Conservation (phyloP, 2,113 vertebrate species). For the Quiscalus mexicanus region DNA sequence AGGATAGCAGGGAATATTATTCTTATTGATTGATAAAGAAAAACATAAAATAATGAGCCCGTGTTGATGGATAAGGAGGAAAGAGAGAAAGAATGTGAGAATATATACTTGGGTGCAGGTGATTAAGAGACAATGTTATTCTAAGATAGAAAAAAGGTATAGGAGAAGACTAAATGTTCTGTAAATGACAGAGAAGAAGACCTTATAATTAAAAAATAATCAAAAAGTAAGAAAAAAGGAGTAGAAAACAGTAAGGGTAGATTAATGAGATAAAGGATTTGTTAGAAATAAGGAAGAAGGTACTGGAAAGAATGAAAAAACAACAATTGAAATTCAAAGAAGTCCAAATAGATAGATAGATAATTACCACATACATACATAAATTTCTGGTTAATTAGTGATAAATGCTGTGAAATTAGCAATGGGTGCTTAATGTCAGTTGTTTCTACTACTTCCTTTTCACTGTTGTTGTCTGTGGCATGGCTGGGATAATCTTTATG, state of each 20-base stretch:
- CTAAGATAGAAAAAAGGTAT: background rate
- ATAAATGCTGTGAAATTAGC: background rate
- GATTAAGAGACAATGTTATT: background rate
- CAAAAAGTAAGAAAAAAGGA: rapidly evolving
- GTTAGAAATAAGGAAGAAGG: background rate
- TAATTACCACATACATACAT: background rate
- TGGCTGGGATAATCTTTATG: background rate
- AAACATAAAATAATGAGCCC: background rate
- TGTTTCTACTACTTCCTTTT: background rate
- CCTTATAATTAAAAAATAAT: background rate
- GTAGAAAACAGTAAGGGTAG: background rate
- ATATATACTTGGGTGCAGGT: background rate
- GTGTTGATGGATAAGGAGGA: background rate
- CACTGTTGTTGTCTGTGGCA: background rate
- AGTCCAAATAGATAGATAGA: background rate
- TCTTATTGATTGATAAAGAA: background rate
- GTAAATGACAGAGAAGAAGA: background rate
- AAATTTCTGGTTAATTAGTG: background rate
- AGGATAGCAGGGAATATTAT: background rate
- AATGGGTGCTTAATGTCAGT: background rate
- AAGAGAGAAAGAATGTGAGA: background rate
- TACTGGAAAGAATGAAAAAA: background rate
- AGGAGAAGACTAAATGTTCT: background rate
- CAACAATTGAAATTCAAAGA: background rate
- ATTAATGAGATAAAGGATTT: background rate